Evolutionary conservation across 2,888 invertebrate species (phyloP), one percentile per base, ranked within the genome.

Genomic region (Fragum whitleyi): DNA sequence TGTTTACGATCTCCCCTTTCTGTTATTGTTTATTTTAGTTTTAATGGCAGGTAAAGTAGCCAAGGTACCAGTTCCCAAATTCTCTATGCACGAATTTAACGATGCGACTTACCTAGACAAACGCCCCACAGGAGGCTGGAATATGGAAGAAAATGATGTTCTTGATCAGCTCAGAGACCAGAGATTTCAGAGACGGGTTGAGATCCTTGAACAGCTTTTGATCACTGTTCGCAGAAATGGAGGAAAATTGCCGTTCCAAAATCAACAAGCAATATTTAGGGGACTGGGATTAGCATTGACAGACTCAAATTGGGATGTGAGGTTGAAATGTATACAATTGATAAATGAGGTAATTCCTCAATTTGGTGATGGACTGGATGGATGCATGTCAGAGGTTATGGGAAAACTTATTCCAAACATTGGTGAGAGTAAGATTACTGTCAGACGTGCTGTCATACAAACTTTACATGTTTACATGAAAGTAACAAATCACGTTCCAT

Each of bases 381-480:
- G 90, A 65, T 94, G 94, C 82, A 93, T 94, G 92, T 88, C 91
- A 57, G 86, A 92, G 32, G 89, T 94, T 5, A 87, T 94, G 85
- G 93, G 92, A 32, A 92, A 92, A 68, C 87, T 94, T 32, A 91
- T 94, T 70, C 91, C 93, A 9, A 93, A 93, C 77, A 88, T 94
- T 47, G 94, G 93, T 26, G 93, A 94, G 77, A 89, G 87, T 80
- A 93, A 92, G 75, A 91, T 93, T 26, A 89, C 92, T 36, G 90
- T 93, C 3, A 88, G 94, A 51, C 88, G 94, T 72, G 92, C 94
- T 47, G 93, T 94, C 14, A 92, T 94, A 9, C 94, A 95, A 80
- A 93, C 94, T 0, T 89, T 95, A 19, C 94, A 94, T 86, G 92
- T 92, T 1, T 95, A 94, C 87, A 93, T 94, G 92, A 93, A 93